Percentiles rank a stretch among this genome's conserved stretches.
Conservation (phyloP, 2,888 invertebrate species). For the Spialia ferax region DNA sequence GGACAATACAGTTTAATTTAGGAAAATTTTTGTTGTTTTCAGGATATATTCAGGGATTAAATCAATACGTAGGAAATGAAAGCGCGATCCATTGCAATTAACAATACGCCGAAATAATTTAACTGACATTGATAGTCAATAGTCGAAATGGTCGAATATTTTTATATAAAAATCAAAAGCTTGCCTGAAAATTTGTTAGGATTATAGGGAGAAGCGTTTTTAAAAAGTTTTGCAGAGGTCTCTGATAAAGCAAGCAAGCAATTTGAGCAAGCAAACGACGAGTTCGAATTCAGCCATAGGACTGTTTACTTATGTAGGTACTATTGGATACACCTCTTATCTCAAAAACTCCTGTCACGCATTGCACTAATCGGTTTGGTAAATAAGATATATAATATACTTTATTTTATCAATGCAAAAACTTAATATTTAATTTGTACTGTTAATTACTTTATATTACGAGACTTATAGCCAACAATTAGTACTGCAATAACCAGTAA, state of each 20-base stretch:
- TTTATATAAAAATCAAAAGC: not conserved
- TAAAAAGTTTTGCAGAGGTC: not conserved
- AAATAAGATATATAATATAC: too few relatives aligned
- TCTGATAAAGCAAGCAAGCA: not conserved
- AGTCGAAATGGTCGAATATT: not conserved
- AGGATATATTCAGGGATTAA: not conserved
- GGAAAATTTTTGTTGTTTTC: slow-evolving; percentile 12
- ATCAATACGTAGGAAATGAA: not conserved
- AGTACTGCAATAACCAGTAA: slow-evolving; percentile 16
- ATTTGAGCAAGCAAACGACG: not conserved
- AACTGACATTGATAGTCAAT: not conserved
- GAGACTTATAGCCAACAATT: not conserved
- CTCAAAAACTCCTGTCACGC: too few relatives aligned
- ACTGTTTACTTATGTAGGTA: too few relatives aligned
- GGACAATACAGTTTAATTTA: slow-evolving; percentile 28
- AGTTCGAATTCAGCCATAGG: not conserved
- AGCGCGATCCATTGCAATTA: not conserved
- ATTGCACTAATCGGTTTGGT: too few relatives aligned
- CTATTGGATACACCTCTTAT: too few relatives aligned
- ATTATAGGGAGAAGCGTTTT: too few relatives aligned
- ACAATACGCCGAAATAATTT: not conserved
- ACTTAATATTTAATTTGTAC: not conserved
- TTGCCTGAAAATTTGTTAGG: not conserved
- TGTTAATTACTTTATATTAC: not conserved
- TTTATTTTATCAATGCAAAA: not conserved